phyloP scores from a whole-genome alignment of 2,888 invertebrate genomes.

The Meandrusa payeni region DNA sequence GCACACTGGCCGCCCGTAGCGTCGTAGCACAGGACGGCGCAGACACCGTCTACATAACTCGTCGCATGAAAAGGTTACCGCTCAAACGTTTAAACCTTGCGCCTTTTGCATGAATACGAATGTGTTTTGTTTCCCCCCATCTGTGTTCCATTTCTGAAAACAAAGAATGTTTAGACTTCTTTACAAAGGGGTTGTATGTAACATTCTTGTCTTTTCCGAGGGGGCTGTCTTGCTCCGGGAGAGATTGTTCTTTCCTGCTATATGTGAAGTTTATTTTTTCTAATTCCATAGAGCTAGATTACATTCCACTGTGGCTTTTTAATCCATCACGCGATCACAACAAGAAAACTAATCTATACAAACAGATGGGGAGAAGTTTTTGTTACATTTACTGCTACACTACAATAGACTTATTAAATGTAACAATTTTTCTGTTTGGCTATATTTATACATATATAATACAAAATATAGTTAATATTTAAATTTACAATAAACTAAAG shows the following conservation, averaged over 20 bases:
- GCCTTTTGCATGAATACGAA: constrained; percentile 68
- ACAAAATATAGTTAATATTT: no score
- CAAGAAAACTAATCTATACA: no score
- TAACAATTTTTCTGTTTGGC: no score
- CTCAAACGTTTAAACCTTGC: constrained; percentile 66
- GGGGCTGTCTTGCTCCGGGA: background rate
- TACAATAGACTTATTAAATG: no score
- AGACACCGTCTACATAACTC: constrained; percentile 34
- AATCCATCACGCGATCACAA: constrained; percentile 2
- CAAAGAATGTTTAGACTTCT: constrained; percentile 60
- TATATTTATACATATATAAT: no score
- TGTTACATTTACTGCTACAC: no score
- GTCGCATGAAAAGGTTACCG: constrained; percentile 66
- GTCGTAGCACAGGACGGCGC: constrained; percentile 50
- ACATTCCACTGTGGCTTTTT: background rate
- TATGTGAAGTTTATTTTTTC: constrained; percentile 6
- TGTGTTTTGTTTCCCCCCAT: constrained; percentile 61
- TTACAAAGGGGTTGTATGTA: constrained; percentile 30
- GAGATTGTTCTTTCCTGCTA: constrained; percentile 11
- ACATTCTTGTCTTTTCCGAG: constrained; percentile 14
- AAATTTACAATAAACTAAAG: no score
- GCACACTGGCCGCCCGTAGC: constrained; percentile 48
- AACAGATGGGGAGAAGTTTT: no score
- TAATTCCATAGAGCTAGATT: constrained; percentile 1
- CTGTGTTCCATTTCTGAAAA: constrained; percentile 60